These are phyloP conservation scores for Pollimyrus isidori DNA, from an alignment of 2,113 vertebrate species.

Conservation along the genomic window DNA sequence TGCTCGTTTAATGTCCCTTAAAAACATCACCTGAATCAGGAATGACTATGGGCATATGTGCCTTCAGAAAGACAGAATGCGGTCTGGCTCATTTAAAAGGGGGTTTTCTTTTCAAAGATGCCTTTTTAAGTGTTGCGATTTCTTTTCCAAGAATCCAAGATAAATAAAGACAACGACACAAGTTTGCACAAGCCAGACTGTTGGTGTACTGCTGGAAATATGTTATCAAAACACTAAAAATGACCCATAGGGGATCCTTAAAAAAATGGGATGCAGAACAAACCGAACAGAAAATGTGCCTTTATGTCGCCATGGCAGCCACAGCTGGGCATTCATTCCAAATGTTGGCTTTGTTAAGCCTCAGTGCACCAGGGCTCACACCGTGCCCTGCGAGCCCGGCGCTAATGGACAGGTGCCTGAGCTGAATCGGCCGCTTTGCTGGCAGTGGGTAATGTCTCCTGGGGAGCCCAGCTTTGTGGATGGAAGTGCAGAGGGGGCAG, in stretches of 20 bases:
- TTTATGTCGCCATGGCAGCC: background rate
- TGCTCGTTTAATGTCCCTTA: background rate
- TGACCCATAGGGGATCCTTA: background rate
- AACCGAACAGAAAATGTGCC: background rate
- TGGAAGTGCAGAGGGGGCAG: background rate
- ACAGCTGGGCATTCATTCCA: background rate
- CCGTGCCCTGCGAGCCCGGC: background rate
- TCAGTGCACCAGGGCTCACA: background rate
- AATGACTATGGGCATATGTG: background rate
- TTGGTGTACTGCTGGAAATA: background rate
- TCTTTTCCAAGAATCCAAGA: background rate
- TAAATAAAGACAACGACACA: background rate
- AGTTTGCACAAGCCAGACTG: background rate
- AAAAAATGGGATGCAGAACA: background rate
- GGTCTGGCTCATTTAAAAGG: background rate
- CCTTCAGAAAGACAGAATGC: background rate
- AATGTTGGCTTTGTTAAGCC: slow-evolving; percentile 6
- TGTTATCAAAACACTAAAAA: background rate
- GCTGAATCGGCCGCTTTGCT: slow-evolving; percentile 7
- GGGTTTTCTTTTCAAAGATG: background rate
- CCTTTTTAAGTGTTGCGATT: background rate
- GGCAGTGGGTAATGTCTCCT: slow-evolving; percentile 6
- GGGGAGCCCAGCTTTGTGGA: background rate
- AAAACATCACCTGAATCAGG: background rate
- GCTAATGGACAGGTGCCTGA: slow-evolving; percentile 20